Evolutionary conservation across 2,113 vertebrate species (phyloP), one percentile per base, ranked within the genome.

Genomic region (Scophthalmus maximus): DNA sequence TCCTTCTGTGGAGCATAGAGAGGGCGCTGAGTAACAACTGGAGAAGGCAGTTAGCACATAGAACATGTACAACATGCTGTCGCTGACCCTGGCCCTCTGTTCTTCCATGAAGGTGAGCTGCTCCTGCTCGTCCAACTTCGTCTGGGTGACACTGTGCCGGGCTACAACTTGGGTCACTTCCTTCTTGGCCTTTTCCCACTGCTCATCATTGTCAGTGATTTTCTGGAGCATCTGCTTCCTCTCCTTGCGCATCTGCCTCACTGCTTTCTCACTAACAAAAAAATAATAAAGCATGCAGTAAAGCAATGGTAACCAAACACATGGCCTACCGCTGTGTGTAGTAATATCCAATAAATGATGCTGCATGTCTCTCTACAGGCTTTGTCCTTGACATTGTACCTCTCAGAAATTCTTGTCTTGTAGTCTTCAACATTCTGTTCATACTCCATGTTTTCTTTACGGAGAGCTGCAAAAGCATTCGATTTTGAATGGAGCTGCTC

Each of bases 101-200:
- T 93, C 91, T 70, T 89, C 81, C 62, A 68, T 73, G 44, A 81
- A 44, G 73, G 56, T 76, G 70, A 89, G 73, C 17, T 87, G 55
- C 71, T 94, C 85, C 56, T 93, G 20, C 44, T 90, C 83, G 0
- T 94, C 86, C 58, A 92, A 85, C 68, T 91, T 90, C 20, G 18
- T 49, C 79, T 68, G 93, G 49, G 68, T 84, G 68, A 89, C 20
- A 36, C 82, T 68, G 78, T 92, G 94, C 57, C 76, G 0, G 26
- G 82, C 65, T 42, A 82, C 83, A 58, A 91, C 57, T 2, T 77
- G 72, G 81, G 84, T 89, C 67, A 93, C 59, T 50, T 95, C 91
- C 34, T 84, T 89, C 76, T 88, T 88, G 49, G 93, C 77, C 30
- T 85, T 71, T 87, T 87, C 88, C 85, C 91, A 82, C 73, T 89